Percentiles rank a stretch among this genome's conserved stretches.
phyloP scores from a whole-genome alignment of 2,888 invertebrate species.

The Bugula neritina region DNA sequence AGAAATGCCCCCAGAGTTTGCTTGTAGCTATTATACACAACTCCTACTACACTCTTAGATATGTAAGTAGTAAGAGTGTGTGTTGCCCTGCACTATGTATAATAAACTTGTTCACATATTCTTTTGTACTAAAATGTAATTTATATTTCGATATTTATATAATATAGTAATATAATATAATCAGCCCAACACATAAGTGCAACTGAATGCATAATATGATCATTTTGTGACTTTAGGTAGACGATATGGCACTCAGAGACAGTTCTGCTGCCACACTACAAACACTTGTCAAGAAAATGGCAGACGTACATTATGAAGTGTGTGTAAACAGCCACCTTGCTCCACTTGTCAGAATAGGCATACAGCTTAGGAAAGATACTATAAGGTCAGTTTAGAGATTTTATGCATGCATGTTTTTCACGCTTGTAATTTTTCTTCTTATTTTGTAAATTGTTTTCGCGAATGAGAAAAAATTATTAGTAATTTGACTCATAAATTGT shows the following conservation, averaged over 20 bases:
- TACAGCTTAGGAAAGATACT: constrained; percentile 63
- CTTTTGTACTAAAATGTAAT: too few species aligned
- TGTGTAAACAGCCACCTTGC: constrained; percentile 39
- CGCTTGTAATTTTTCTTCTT: too few species aligned
- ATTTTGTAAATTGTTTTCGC: too few species aligned
- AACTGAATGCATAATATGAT: too few species aligned
- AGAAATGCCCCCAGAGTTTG: constrained; percentile 57
- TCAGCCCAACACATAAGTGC: too few species aligned
- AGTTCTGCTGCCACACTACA: constrained; percentile 70
- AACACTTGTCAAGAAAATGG: constrained; percentile 63
- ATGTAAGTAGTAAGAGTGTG: neutral
- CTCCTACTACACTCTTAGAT: neutral
- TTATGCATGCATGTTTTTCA: too few species aligned
- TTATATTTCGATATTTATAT: too few species aligned
- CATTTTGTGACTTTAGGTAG: constrained; percentile 59
- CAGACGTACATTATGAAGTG: constrained; percentile 32
- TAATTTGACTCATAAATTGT: too few species aligned
- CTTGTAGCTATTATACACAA: constrained; percentile 9
- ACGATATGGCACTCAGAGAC: constrained; percentile 76
- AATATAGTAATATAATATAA: too few species aligned
- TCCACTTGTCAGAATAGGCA: constrained; percentile 65
- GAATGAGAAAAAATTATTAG: too few species aligned
- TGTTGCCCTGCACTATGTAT: too few species aligned
- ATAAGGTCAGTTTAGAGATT: constrained; percentile 38
- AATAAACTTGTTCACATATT: too few species aligned